A percentile compares a stretch with the other conserved stretches of the same genome.
Conservation (phyloP, 2,113 vertebrate species). For the Siniperca knerii region DNA sequence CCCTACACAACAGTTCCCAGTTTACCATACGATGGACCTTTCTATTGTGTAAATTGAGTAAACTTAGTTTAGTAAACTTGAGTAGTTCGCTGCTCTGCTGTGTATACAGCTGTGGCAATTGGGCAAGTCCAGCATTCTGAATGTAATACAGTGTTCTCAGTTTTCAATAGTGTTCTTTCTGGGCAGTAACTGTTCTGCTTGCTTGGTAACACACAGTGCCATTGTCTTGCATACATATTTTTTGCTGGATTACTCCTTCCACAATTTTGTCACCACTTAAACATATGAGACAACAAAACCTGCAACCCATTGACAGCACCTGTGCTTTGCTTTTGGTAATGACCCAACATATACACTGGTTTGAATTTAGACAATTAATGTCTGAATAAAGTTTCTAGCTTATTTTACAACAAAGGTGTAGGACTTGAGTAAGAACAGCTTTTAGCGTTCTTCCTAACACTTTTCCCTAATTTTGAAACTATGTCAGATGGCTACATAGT, state of each 20-base stretch:
- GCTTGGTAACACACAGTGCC: not conserved
- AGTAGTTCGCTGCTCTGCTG: not conserved
- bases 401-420: not conserved
- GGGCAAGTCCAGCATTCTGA: conserved; percentile 10
- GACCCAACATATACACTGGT: not conserved
- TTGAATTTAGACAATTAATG: not conserved
- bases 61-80: no score
- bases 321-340: not conserved
- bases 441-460: not conserved
- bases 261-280: not conserved
- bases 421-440: not conserved
- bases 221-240: not conserved
- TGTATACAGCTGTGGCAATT: not conserved
- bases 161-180: no score
- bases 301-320: not conserved
- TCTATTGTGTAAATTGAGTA: conserved; percentile 23
- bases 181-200: not conserved
- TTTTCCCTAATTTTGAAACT: not conserved
- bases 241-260: not conserved
- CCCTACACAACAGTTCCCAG: conserved; percentile 16
- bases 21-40: conserved; percentile 28
- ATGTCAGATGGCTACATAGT: not conserved
- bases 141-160: not conserved
- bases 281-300: not conserved
- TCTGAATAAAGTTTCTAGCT: not conserved